Evolutionary conservation across 2,797 vertebrate species (phyloP), one percentile per base, ranked within the genome.

Genomic region (Vireo griseus): DNA sequence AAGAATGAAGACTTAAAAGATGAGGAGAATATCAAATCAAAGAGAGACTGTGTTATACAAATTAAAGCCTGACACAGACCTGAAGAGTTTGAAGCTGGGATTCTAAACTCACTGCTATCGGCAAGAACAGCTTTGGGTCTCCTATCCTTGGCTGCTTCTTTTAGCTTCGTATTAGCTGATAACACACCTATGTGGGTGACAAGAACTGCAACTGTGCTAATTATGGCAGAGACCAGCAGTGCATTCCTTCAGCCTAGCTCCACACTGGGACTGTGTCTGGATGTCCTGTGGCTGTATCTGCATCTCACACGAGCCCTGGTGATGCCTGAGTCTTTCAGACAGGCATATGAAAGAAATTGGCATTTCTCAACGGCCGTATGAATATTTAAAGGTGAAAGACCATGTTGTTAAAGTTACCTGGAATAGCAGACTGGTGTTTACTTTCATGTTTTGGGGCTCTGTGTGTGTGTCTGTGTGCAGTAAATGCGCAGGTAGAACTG

Each of bases 381-480:
- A 93, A 81, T 95, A 92, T 93, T 96, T 89, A 91, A 90, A 91
- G 28, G 7, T 84, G 47, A 73, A 78, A 93, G 68, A 65, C 72
- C 52, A 24, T 83, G 50, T 86, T 85, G 67, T 68, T 96, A 40
- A 87, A 4, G 2, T 28, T 87, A 66, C 68, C 40, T 88, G 74
- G 37, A 50, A 42, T 33, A 88, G 55, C 47, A 90, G 44, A 9
- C 50, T 37, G 15, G 45, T 74, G 57, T 74, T 92, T 89, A 26
- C 24, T 73, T 94, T 66, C 58, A 21, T 33, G 16, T 59, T 89
- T 58, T 35, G 47, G 37, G 77, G 19, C 33, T 52, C 9, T 51
- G 14, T 31, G 28, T 93, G 44, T 62, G 13, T 92, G 40, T 48
- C 16, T 66, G 18, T 29, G 37, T 73, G 45, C 33, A 52, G 57